phyloP scores from a whole-genome alignment of 2,888 invertebrate genomes.

The Plemyria rubiginata region DNA sequence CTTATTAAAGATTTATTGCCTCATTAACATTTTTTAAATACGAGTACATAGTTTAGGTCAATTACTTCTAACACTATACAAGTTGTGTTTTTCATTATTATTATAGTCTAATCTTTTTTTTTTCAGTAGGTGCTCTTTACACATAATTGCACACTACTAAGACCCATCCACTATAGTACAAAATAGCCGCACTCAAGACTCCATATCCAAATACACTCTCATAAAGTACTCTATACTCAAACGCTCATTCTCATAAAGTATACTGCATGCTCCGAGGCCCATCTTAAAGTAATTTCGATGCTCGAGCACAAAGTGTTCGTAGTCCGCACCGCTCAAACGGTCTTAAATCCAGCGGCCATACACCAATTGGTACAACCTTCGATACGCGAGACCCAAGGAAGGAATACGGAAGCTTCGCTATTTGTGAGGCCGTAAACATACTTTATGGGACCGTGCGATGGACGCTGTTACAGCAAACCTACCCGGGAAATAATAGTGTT shows the following conservation, averaged over 20 bases:
- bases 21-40: too few relatives aligned
- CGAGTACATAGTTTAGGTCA: too few relatives aligned
- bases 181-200: constrained; percentile 16
- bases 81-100: too few relatives aligned
- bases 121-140: neutral
- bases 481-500: constrained; percentile 4
- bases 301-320: constrained; percentile 14
- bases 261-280: constrained; percentile 9
- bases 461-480: constrained; percentile 40
- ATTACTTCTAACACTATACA: too few relatives aligned
- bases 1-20: too few relatives aligned
- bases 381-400: constrained; percentile 44
- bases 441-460: constrained; percentile 55
- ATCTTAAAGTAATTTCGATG: constrained; percentile 27
- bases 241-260: constrained; percentile 19
- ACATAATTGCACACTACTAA: too few relatives aligned
- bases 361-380: constrained; percentile 58
- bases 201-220: constrained; percentile 1
- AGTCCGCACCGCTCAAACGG: constrained; percentile 44
- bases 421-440: constrained; percentile 62
- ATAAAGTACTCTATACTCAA: constrained; percentile 3
- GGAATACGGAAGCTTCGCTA: constrained; percentile 59
- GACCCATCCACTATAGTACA: neutral
- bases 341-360: constrained; percentile 49
- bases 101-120: neutral